Evolutionary conservation across 2,797 vertebrate species (phyloP).

Genomic region (Coregonus ussuriensis): DNA sequence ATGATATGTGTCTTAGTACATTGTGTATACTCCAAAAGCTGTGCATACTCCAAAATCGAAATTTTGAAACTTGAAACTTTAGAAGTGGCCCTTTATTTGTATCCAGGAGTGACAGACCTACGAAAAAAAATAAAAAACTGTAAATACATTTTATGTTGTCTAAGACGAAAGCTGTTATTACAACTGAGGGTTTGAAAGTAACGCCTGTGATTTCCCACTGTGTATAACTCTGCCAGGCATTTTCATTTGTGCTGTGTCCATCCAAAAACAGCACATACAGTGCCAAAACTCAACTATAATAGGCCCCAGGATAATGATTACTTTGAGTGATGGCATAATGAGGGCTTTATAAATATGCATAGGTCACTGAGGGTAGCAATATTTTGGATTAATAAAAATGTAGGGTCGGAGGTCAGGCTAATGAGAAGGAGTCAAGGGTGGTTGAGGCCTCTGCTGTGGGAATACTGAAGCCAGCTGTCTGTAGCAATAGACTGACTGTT

Average conservation of each 20-base stretch:
- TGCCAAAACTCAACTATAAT: constrained; percentile 70
- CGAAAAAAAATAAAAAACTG: background rate
- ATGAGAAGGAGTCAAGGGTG: constrained; percentile 50
- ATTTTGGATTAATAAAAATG: constrained; percentile 74
- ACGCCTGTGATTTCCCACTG: constrained; percentile 49
- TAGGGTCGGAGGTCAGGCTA: constrained; percentile 72
- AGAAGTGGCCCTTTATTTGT: background rate
- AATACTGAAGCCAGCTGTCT: constrained; percentile 48
- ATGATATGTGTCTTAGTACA: background rate
- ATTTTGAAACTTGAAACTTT: no score
- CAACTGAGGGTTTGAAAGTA: constrained; percentile 38
- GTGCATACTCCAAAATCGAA: background rate
- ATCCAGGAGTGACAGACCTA: background rate
- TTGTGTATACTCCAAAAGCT: background rate
- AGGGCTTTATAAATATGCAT: constrained; percentile 77
- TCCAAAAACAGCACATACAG: constrained; percentile 55
- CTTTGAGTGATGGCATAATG: constrained; percentile 78
- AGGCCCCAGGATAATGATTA: constrained; percentile 75
- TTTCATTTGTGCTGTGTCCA: constrained; percentile 41
- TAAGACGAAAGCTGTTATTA: background rate
- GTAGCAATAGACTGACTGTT: constrained; percentile 34
- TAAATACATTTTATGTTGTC: background rate
- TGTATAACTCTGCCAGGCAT: constrained; percentile 41
- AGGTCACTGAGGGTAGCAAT: constrained; percentile 67
- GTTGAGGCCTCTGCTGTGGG: constrained; percentile 29